A percentile compares a stretch with the other conserved stretches of the same genome.
These are phyloP conservation scores for Temnothorax ravouxi DNA, from an alignment of 2,888 invertebrate genomes.

Conservation along the genomic window DNA sequence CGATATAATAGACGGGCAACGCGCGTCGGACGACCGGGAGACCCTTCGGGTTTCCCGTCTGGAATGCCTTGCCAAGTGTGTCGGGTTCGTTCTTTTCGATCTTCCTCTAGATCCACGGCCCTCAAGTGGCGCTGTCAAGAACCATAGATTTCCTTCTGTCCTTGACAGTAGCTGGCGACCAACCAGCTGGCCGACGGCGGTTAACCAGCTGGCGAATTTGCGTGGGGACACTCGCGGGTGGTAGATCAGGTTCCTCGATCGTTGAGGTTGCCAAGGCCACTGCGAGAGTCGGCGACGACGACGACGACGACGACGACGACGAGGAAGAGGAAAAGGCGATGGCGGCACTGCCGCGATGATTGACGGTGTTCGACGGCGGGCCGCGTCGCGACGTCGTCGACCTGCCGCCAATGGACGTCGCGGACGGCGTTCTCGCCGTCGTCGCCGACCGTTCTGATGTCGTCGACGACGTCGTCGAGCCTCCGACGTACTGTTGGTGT, in stretches of 20 bases:
- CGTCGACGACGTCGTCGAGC: slow-evolving; percentile 66
- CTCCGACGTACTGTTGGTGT: slow-evolving; percentile 51
- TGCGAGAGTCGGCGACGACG: slow-evolving; percentile 61
- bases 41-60: slow-evolving; percentile 63
- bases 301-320: slow-evolving; percentile 56
- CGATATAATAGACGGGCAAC: slow-evolving; percentile 25
- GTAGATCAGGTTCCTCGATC: background rate
- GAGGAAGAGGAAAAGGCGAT: slow-evolving; percentile 51
- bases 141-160: slow-evolving; percentile 64
- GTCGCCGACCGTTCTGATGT: slow-evolving; percentile 59
- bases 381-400: slow-evolving; percentile 38
- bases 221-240: slow-evolving; percentile 1
- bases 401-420: slow-evolving; percentile 45
- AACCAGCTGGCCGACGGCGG: slow-evolving; percentile 20
- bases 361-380: slow-evolving; percentile 47
- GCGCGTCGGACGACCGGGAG: slow-evolving; percentile 37
- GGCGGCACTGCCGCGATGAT: slow-evolving; percentile 55
- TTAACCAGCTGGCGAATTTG: slow-evolving; percentile 33
- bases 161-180: slow-evolving; percentile 45
- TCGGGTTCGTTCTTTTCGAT: slow-evolving; percentile 71
- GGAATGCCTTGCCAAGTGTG: slow-evolving; percentile 76
- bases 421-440: slow-evolving; percentile 67
- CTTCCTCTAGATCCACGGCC: slow-evolving; percentile 60
- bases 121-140: slow-evolving; percentile 76
- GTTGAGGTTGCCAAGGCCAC: slow-evolving; percentile 63